Conservation (phyloP, 2,113 vertebrate species). For the Chamaea fasciata region DNA sequence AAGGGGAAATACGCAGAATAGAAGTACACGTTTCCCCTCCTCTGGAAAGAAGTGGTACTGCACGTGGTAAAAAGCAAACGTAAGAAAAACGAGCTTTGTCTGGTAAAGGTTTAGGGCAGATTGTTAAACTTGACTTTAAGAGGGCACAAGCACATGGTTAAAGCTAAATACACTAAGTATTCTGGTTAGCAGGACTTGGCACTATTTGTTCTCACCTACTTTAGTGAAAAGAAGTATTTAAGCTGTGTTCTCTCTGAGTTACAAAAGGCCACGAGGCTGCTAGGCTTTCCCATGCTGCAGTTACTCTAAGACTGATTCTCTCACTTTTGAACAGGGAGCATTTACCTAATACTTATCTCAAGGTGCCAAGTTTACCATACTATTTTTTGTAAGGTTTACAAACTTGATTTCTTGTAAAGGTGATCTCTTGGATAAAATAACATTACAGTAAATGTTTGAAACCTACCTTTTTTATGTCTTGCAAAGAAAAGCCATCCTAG, state of each 20-base stretch:
- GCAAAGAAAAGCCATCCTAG: not conserved
- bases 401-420: not conserved
- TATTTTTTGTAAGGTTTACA: not conserved
- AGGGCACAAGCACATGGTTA: not conserved
- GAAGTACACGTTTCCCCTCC: not conserved
- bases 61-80: not conserved
- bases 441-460: not conserved
- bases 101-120: not conserved
- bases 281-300: accelerated
- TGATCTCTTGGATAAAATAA: not conserved
- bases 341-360: not conserved
- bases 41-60: not conserved
- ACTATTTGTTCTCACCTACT: not conserved
- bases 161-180: not conserved
- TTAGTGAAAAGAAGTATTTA: not conserved
- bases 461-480: not conserved
- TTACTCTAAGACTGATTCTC: not conserved
- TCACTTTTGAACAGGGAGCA: not conserved
- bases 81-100: not conserved
- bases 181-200: not conserved
- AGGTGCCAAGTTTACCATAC: not conserved
- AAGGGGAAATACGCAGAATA: not conserved
- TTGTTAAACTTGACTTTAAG: not conserved
- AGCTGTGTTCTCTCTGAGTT: not conserved
- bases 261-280: not conserved